These are phyloP conservation scores for Hybognathus amarus DNA, from an alignment of 2,797 vertebrate species.

Conservation along the genomic window DNA sequence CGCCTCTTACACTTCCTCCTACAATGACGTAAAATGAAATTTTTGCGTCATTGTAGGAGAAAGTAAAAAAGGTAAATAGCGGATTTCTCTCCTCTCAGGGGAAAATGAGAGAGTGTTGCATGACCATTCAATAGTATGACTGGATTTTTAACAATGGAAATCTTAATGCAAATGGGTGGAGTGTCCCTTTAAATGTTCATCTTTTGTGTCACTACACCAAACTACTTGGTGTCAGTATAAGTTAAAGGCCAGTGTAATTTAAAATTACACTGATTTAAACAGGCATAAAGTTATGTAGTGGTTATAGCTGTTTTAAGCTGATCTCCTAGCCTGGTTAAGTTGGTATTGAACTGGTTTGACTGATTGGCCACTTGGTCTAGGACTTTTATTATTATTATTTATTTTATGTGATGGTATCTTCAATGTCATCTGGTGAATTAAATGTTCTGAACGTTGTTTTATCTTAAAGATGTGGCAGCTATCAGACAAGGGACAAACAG, in stretches of 20 bases:
- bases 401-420: neutral
- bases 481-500: constrained; percentile 20
- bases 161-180: too few relatives aligned
- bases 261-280: neutral
- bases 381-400: neutral
- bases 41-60: too few relatives aligned
- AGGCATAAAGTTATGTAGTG: neutral
- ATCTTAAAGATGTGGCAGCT: constrained; percentile 1
- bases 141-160: too few relatives aligned
- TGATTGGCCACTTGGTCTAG: neutral
- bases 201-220: neutral
- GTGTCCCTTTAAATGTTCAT: neutral
- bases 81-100: too few relatives aligned
- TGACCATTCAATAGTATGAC: too few relatives aligned
- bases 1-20: too few relatives aligned
- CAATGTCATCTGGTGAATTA: constrained; percentile 6
- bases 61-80: too few relatives aligned
- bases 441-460: constrained; percentile 1
- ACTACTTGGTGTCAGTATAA: too few relatives aligned
- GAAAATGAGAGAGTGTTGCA: too few relatives aligned
- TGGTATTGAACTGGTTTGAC: neutral
- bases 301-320: neutral
- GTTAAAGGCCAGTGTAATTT: neutral
- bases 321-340: neutral
- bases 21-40: too few relatives aligned